These are phyloP conservation scores for Glossosoma conforme DNA, from an alignment of 1,140 invertebrate genomes.

Conservation along the genomic window DNA sequence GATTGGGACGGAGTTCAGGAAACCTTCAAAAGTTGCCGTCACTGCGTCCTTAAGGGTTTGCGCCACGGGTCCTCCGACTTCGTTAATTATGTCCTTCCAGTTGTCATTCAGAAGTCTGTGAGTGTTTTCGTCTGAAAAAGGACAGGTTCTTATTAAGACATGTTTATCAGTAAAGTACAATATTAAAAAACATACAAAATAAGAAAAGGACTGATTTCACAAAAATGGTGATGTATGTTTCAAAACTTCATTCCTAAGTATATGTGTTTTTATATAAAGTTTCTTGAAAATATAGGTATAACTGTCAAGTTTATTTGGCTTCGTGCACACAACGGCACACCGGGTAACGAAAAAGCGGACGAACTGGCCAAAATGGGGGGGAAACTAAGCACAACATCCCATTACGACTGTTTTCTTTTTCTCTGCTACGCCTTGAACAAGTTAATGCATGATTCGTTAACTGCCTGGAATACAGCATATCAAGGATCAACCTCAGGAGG, in stretches of 20 bases:
- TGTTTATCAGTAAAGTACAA: neutral
- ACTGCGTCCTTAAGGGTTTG: constrained; percentile 42
- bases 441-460: no score
- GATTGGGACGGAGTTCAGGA: constrained; percentile 40
- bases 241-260: neutral
- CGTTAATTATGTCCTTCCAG: constrained; percentile 21
- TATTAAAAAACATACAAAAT: neutral
- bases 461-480: no score
- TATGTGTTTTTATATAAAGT: neutral
- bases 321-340: no score
- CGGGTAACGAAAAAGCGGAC: no score
- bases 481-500: no score
- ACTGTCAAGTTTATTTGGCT: neutral
- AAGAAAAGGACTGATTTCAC: neutral
- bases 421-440: no score
- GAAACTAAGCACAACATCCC: no score
- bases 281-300: neutral
- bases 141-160: neutral
- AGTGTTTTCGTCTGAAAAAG: constrained; percentile 23
- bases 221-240: neutral
- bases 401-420: no score
- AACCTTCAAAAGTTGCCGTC: constrained; percentile 37
- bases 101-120: constrained; percentile 27
- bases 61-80: constrained; percentile 34
- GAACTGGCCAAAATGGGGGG: no score